Conservation (phyloP, 2,797 vertebrate species). For the Lophius americanus region DNA sequence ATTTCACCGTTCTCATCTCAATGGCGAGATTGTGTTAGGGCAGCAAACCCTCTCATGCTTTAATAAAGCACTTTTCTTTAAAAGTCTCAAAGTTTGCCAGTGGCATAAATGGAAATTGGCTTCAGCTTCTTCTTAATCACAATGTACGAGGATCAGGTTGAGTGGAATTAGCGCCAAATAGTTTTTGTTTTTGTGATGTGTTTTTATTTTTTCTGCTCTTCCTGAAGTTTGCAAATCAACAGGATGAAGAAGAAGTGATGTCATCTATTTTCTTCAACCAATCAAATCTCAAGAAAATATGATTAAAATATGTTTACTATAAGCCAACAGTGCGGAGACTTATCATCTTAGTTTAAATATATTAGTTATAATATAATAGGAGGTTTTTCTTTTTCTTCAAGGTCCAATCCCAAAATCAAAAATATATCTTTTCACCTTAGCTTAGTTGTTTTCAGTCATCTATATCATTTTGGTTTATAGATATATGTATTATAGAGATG, state of each 20-base stretch:
- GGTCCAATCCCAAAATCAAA: no score
- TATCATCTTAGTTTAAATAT: no score
- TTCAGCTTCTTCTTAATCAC: neutral
- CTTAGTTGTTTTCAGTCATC: no score
- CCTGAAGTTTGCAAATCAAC: neutral
- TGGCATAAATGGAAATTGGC: neutral
- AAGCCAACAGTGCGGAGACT: neutral
- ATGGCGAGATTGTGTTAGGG: conserved; percentile 27
- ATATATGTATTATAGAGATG: no score
- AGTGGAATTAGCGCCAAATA: neutral
- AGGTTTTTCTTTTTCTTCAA: no score
- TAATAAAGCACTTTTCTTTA: conserved; percentile 16
- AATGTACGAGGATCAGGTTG: neutral
- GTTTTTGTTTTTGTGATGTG: neutral
- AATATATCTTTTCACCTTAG: no score
- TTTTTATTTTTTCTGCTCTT: neutral
- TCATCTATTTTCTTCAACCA: neutral
- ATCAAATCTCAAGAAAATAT: neutral
- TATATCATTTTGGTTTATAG: conserved; percentile 2
- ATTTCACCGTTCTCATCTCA: conserved; percentile 16
- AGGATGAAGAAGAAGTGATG: neutral
- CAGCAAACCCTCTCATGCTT: conserved; percentile 26
- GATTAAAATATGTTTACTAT: neutral
- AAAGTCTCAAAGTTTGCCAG: conserved; percentile 1
- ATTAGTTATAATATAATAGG: no score